Conservation (phyloP, 2,113 vertebrate genomes). For the Alosa alosa region DNA sequence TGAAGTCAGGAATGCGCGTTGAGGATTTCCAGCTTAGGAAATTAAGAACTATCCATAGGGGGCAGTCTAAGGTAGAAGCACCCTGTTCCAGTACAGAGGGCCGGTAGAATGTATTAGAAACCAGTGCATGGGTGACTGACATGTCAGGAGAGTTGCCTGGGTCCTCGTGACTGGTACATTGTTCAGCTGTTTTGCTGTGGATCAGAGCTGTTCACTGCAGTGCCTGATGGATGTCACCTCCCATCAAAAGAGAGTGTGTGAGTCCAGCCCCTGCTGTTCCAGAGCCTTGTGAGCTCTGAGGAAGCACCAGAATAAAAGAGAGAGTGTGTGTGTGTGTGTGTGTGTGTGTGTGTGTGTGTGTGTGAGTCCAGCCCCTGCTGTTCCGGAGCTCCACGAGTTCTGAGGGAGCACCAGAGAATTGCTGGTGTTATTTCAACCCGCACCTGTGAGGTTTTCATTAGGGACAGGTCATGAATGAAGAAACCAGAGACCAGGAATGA, state of each 20-base stretch:
- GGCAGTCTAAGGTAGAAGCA: not conserved
- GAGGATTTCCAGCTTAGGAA: conserved; percentile 41
- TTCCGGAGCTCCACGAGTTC: not conserved
- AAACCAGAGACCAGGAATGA: not conserved
- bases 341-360: conserved; percentile 1
- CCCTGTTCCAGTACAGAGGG: not conserved
- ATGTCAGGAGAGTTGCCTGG: not conserved
- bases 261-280: not conserved
- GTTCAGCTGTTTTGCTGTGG: not conserved
- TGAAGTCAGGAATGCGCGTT: conserved; percentile 52
- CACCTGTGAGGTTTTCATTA: conserved; percentile 64
- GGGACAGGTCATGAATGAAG: conserved; percentile 24
- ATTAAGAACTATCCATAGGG: conserved; percentile 32
- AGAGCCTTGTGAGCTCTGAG: not conserved
- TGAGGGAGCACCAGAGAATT: conserved; percentile 39
- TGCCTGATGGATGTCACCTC: conserved; percentile 44
- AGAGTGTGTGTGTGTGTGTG: conserved; percentile 24
- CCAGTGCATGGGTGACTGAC: conserved; percentile 10
- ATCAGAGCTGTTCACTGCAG: conserved; percentile 43
- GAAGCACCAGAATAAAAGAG: conserved; percentile 39
- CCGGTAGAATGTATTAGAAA: not conserved
- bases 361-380: not conserved
- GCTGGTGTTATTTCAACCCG: conserved; percentile 42
- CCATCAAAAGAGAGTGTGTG: conserved; percentile 41
- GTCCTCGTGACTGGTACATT: not conserved